Conservation (phyloP, 1,140 invertebrate species). For the Microplitis mediator region DNA sequence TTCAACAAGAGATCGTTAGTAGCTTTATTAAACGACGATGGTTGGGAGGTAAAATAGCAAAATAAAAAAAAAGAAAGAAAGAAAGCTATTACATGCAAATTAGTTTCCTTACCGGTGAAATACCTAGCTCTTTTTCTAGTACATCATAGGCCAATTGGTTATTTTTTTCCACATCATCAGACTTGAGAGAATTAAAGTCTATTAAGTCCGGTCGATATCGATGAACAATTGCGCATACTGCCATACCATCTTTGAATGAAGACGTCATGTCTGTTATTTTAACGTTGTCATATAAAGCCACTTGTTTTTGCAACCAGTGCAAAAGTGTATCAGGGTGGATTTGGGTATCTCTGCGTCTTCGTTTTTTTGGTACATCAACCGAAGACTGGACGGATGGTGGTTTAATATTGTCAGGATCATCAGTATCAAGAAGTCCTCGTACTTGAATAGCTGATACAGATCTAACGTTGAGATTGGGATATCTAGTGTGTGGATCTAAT, state of each 20-base stretch:
- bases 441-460: slow-evolving; percentile 71
- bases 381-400: slow-evolving; percentile 61
- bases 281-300: slow-evolving; percentile 71
- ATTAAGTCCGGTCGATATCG: slow-evolving; percentile 88
- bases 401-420: slow-evolving; percentile 67
- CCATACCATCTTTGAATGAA: slow-evolving; percentile 78
- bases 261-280: slow-evolving; percentile 71
- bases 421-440: slow-evolving; percentile 66
- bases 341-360: slow-evolving; percentile 68
- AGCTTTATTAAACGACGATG: slow-evolving; percentile 16
- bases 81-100: not conserved
- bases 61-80: slow-evolving; percentile 3
- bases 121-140: slow-evolving; percentile 77
- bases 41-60: not conserved
- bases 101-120: slow-evolving; percentile 68
- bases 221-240: slow-evolving; percentile 82
- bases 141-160: slow-evolving; percentile 84
- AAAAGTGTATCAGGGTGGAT: slow-evolving; percentile 77
- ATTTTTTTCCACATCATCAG: slow-evolving; percentile 70
- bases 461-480: slow-evolving; percentile 63
- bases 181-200: slow-evolving; percentile 72
- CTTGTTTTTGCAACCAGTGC: slow-evolving; percentile 78
- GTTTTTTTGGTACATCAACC: slow-evolving; percentile 68
- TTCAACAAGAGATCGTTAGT: slow-evolving; percentile 17
- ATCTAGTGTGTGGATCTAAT: slow-evolving; percentile 85